These are phyloP conservation scores for Ficedula albicollis DNA, from an alignment of 2,797 vertebrate genomes.

Conservation along the genomic window DNA sequence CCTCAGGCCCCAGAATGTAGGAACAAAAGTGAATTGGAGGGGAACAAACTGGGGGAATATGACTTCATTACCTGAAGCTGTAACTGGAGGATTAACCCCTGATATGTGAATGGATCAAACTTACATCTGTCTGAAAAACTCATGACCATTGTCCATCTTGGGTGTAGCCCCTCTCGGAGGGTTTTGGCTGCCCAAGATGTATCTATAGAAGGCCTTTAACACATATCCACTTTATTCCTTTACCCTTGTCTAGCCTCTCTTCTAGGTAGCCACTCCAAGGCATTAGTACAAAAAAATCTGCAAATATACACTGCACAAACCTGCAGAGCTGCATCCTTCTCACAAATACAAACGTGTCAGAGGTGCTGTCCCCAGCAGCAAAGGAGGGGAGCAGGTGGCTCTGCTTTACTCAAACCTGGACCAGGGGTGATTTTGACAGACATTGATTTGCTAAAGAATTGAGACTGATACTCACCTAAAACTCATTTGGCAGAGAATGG, in stretches of 20 bases:
- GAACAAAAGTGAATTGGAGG: neutral
- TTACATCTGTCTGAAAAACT: neutral
- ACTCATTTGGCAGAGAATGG: neutral
- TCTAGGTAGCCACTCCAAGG: neutral
- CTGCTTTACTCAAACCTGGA: neutral
- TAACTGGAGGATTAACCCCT: neutral
- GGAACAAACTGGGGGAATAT: neutral
- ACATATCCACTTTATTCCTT: neutral
- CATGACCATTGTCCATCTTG: rapidly evolving
- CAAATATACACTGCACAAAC: rapidly evolving
- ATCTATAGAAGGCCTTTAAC: neutral
- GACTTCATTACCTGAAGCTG: neutral
- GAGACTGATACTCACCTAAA: neutral
- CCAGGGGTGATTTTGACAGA: neutral
- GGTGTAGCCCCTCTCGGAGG: rapidly evolving
- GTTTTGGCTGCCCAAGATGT: neutral
- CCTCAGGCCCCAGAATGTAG: too few relatives aligned
- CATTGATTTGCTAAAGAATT: neutral
- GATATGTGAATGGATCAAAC: neutral
- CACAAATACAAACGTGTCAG: rapidly evolving
- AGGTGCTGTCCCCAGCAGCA: neutral
- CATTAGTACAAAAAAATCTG: neutral
- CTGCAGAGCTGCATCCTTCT: neutral
- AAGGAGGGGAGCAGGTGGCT: neutral
- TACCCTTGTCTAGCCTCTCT: neutral